phyloP scores from a whole-genome alignment of 64 coral and sea anemone species.

The Montipora foliosa region DNA sequence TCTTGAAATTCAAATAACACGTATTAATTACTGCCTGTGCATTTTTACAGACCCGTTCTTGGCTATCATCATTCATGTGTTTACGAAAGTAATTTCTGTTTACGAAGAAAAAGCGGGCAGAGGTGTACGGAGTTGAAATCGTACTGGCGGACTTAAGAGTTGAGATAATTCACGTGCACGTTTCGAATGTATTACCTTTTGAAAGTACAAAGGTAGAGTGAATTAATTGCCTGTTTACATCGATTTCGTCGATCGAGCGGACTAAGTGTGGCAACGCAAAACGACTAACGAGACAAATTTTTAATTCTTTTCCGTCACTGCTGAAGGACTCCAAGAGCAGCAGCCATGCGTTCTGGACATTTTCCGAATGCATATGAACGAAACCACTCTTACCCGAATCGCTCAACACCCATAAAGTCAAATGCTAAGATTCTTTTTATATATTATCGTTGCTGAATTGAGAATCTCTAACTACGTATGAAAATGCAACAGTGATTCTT shows the following conservation, averaged over 20 bases:
- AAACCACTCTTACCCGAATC: not conserved
- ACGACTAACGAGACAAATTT: not conserved
- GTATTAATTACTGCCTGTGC: not conserved
- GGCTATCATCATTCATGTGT: not conserved
- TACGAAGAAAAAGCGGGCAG: not conserved
- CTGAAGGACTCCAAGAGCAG: not conserved
- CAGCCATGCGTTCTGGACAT: conserved; percentile 25
- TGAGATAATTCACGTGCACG: conserved; percentile 22
- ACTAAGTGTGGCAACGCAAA: not conserved
- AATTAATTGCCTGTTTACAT: conserved; percentile 10
- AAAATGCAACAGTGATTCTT: not conserved
- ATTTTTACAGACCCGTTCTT: not conserved
- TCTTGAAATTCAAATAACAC: not conserved
- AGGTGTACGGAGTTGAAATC: not conserved
- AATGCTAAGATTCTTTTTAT: no score
- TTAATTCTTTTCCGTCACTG: not conserved
- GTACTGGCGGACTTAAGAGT: not conserved
- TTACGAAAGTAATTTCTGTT: not conserved
- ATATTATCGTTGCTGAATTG: no score
- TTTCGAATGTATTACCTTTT: not conserved
- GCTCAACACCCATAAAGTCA: no score
- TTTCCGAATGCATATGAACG: not conserved
- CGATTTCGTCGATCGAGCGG: not conserved
- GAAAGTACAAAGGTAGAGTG: not conserved
- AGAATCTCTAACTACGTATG: not conserved